Conservation (phyloP, 2,888 invertebrate genomes). For the Slavum lentiscoides region DNA sequence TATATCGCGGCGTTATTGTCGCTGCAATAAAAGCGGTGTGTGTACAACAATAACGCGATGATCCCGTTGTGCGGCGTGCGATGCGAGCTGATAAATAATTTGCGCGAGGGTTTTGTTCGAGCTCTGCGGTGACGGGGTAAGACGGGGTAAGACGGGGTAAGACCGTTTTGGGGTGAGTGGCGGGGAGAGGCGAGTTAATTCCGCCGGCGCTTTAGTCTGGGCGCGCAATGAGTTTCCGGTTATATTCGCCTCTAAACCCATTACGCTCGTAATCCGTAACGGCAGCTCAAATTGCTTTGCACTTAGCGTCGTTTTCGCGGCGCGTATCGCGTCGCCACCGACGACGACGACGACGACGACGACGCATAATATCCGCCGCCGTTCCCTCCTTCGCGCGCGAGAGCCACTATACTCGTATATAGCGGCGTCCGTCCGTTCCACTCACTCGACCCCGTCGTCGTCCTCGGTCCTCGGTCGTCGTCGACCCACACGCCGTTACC, state of each 20-base stretch:
- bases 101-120: too few species aligned
- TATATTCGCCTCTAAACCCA: slow-evolving; percentile 55
- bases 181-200: slow-evolving; percentile 43
- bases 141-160: too few species aligned
- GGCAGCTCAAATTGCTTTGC: slow-evolving; percentile 55
- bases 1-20: too few species aligned
- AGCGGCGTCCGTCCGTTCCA: too few species aligned
- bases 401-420: background rate
- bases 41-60: too few species aligned
- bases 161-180: too few species aligned
- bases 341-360: background rate
- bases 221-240: slow-evolving; percentile 53
- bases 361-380: background rate
- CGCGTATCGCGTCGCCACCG: background rate
- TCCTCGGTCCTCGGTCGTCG: background rate
- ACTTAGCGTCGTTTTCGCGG: slow-evolving; percentile 50
- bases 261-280: slow-evolving; percentile 55
- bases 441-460: background rate
- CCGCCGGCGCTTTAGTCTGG: slow-evolving; percentile 48
- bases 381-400: background rate
- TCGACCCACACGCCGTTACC: background rate
- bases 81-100: too few species aligned
- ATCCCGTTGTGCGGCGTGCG: too few species aligned
- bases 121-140: too few species aligned
- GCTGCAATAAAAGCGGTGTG: too few species aligned